phyloP scores from a whole-genome alignment of 2,113 vertebrate genomes.

The Erinaceus europaeus region DNA sequence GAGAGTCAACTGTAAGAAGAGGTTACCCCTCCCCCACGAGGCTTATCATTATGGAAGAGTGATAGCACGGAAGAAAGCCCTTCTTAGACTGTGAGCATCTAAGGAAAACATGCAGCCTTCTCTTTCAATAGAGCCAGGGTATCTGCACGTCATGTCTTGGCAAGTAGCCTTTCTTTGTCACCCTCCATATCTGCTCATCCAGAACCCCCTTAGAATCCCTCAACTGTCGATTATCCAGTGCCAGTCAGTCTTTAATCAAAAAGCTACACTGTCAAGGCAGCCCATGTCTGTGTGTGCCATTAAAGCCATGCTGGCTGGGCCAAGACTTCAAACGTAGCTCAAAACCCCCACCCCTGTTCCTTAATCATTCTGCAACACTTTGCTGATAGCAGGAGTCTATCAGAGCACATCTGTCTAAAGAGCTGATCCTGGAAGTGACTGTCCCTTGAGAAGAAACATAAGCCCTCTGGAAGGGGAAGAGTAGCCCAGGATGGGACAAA shows the following conservation, averaged over 20 bases:
- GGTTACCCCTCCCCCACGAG: neutral
- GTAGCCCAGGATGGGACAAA: too few relatives aligned
- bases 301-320: neutral
- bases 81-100: neutral
- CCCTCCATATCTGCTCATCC: neutral
- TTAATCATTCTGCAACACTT: neutral
- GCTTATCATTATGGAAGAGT: neutral
- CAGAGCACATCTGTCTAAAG: neutral
- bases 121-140: neutral
- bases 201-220: neutral
- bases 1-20: constrained; percentile 23
- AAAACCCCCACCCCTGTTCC: neutral
- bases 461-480: too few relatives aligned
- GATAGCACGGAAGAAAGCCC: neutral
- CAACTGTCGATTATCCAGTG: neutral
- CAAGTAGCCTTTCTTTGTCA: fast-evolving
- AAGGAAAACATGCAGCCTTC: neutral
- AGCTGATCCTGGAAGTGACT: neutral
- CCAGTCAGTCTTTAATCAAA: constrained; percentile 7
- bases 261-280: neutral
- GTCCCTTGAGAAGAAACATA: neutral
- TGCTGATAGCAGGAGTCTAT: neutral
- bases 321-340: neutral
- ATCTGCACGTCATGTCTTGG: fast-evolving
- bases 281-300: neutral